Evolutionary conservation across 2,797 vertebrate genomes (phyloP).

Genomic region (Threskiornis aethiopicus): DNA sequence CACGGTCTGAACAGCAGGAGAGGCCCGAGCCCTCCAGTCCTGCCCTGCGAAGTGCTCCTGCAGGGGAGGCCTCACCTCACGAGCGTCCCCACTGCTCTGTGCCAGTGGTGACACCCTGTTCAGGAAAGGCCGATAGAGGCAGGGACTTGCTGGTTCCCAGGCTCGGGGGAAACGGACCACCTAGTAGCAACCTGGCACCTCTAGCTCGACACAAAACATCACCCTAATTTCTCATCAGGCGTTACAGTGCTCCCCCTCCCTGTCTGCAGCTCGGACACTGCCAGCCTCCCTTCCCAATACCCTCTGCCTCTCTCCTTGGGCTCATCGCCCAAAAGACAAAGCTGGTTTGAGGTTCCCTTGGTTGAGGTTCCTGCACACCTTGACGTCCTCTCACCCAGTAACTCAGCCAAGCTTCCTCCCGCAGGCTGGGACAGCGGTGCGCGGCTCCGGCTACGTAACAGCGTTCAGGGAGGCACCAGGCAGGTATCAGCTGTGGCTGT

Average conservation of each 20-base stretch:
- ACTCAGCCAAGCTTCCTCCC: not conserved
- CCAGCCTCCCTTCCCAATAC: not conserved
- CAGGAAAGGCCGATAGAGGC: not conserved
- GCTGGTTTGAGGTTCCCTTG: not conserved
- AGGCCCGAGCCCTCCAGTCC: fast-evolving
- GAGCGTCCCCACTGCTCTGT: not conserved
- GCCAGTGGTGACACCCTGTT: not conserved
- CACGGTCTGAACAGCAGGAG: not conserved
- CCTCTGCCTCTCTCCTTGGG: not conserved
- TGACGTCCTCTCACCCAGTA: not conserved
- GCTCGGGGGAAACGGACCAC: not conserved
- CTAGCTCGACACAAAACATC: not conserved
- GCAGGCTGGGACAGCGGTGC: fast-evolving
- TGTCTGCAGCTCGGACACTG: not conserved
- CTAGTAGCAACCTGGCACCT: not conserved
- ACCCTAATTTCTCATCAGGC: not conserved
- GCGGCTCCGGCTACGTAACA: not conserved
- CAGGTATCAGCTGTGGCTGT: not conserved
- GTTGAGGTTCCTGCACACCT: not conserved
- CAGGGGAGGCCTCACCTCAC: not conserved
- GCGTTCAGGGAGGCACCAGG: not conserved
- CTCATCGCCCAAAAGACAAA: not conserved
- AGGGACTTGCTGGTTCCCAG: not conserved
- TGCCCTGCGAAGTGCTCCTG: not conserved
- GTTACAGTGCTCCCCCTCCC: not conserved